phyloP scores from a whole-genome alignment of 2,888 invertebrate genomes.

The Conomelus anceps region DNA sequence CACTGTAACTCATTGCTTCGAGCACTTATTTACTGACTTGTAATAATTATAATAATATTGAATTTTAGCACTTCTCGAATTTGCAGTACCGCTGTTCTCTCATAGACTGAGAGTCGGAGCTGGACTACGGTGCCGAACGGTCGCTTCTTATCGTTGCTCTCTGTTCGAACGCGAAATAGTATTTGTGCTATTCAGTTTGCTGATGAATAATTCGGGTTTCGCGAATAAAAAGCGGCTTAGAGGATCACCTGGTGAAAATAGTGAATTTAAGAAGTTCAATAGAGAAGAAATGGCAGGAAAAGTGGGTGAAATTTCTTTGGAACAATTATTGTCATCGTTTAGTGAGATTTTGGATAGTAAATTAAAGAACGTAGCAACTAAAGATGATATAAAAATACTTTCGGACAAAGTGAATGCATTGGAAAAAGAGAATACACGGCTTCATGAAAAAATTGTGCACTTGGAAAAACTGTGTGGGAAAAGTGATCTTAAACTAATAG shows the following conservation, averaged over 20 bases:
- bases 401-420: neutral
- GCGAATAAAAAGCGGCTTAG: neutral
- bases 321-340: neutral
- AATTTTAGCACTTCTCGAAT: too few relatives aligned
- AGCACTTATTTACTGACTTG: too few relatives aligned
- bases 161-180: neutral
- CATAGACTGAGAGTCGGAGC: neutral
- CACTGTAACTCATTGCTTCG: too few relatives aligned
- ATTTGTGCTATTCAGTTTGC: neutral
- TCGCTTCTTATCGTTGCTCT: neutral
- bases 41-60: too few relatives aligned
- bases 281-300: conserved; percentile 14
- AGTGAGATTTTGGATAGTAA: neutral
- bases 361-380: neutral
- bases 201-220: neutral
- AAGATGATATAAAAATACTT: neutral
- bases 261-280: conserved; percentile 21
- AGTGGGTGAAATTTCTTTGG: neutral
- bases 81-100: too few relatives aligned
- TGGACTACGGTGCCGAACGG: neutral
- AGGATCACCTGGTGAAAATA: neutral
- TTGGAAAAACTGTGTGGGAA: neutral
- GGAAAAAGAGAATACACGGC: neutral
- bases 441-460: neutral
- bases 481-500: neutral